phyloP scores from a whole-genome alignment of 2,797 vertebrate species.

The Pterois miles region DNA sequence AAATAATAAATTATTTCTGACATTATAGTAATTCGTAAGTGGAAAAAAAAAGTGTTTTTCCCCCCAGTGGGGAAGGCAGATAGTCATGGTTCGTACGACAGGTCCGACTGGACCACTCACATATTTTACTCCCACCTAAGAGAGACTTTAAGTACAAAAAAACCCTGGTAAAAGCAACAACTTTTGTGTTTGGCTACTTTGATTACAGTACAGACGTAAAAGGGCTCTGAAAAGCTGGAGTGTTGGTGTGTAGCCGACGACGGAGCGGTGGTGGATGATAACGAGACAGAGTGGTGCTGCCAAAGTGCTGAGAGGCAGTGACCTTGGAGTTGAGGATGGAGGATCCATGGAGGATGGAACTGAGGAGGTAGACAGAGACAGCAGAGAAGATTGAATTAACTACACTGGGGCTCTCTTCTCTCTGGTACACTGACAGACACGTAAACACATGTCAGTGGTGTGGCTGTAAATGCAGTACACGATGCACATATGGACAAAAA shows the following conservation, averaged over 20 bases:
- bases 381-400: conserved; percentile 46
- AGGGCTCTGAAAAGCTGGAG: neutral
- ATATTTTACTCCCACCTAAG: neutral
- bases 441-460: neutral
- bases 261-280: conserved; percentile 13
- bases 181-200: neutral
- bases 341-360: conserved; percentile 29
- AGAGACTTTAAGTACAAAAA: neutral
- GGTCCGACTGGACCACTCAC: neutral
- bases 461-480: neutral
- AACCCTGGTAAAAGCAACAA: neutral
- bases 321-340: conserved; percentile 47
- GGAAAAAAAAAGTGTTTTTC: neutral
- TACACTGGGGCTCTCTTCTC: neutral
- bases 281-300: neutral
- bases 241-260: neutral
- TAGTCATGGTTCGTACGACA: neutral
- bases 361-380: conserved; percentile 37
- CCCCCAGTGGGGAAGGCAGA: neutral
- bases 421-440: conserved; percentile 2
- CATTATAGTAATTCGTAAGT: too few relatives aligned
- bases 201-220: conserved; percentile 1
- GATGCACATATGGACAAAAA: neutral
- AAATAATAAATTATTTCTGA: too few relatives aligned
- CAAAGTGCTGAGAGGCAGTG: conserved; percentile 34